Evolutionary conservation across 2,797 vertebrate species (phyloP).

Genomic region (Oryzias dopingdopingensis): DNA sequence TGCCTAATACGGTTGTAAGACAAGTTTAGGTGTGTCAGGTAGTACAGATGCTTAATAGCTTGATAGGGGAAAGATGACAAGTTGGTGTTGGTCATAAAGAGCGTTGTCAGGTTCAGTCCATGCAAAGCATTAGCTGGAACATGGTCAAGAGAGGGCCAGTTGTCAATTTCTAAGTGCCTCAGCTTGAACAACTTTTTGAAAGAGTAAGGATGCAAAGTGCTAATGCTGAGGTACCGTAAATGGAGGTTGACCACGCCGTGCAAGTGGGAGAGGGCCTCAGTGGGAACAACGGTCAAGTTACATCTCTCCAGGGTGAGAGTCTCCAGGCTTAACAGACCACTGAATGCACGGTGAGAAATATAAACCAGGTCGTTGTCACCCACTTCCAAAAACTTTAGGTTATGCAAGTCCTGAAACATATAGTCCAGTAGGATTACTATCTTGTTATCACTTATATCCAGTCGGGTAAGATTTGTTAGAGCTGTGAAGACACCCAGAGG

Average conservation of each 20-base stretch:
- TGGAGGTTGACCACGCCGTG: conserved; percentile 92
- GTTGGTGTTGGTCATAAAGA: conserved; percentile 95
- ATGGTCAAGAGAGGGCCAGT: conserved; percentile 89
- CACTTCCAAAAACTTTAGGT: conserved; percentile 92
- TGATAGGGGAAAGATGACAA: conserved; percentile 90
- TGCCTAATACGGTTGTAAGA: conserved; percentile 92
- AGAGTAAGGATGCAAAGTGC: conserved; percentile 88
- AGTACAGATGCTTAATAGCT: conserved; percentile 91
- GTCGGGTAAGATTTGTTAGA: conserved; percentile 91
- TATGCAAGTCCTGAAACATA: conserved; percentile 98
- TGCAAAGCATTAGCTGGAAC: conserved; percentile 92
- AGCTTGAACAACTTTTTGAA: conserved; percentile 96
- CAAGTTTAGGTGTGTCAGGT: conserved; percentile 93
- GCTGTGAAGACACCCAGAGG: conserved; percentile 94
- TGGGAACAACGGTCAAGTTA: conserved; percentile 95
- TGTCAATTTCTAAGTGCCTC: conserved; percentile 91
- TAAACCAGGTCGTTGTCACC: conserved; percentile 99
- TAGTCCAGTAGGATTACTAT: conserved; percentile 98
- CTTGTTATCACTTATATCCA: conserved; percentile 99
- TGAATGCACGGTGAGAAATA: conserved; percentile 97
- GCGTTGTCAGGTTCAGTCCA: conserved; percentile 92
- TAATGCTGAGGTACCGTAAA: conserved; percentile 94
- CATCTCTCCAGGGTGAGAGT: conserved; percentile 94
- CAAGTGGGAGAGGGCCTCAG: conserved; percentile 96
- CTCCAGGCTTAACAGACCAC: conserved; percentile 91